A percentile compares a stretch with the other conserved stretches of the same genome.
These are phyloP conservation scores for Arothron firmamentum DNA, from an alignment of 2,113 vertebrate species.

Conservation along the genomic window DNA sequence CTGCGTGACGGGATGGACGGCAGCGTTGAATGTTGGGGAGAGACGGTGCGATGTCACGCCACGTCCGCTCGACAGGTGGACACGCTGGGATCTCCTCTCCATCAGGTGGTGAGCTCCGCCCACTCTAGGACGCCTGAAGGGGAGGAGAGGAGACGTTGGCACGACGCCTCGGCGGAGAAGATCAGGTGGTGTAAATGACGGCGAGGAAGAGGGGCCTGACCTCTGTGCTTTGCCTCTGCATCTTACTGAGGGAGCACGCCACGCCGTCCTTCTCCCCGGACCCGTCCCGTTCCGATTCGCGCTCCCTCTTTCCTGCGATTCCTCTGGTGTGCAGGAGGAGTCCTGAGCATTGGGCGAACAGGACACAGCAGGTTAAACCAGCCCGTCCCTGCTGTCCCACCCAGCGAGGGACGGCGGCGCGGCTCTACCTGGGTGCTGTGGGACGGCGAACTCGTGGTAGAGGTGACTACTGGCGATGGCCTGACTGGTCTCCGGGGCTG, in stretches of 20 bases:
- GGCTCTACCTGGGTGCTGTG: conserved; percentile 64
- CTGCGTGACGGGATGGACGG: background rate
- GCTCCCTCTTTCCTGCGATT: conserved; percentile 68
- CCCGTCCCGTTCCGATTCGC: conserved; percentile 64
- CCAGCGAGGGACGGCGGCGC: background rate
- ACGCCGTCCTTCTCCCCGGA: conserved; percentile 50
- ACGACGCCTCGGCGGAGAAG: background rate
- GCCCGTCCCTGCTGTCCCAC: background rate
- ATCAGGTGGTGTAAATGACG: background rate
- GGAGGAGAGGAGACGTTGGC: background rate
- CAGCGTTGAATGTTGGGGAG: background rate
- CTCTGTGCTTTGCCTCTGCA: conserved; percentile 68
- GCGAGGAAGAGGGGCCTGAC: conserved; percentile 32
- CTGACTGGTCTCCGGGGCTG: conserved; percentile 59
- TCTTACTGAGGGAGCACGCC: conserved; percentile 64
- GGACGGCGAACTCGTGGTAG: conserved; percentile 69
- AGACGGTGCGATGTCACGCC: no score
- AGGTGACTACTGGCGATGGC: conserved; percentile 50
- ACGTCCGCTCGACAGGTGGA: background rate
- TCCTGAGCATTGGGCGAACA: conserved; percentile 30
- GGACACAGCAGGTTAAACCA: background rate
- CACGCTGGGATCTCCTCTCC: conserved; percentile 6
- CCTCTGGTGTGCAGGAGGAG: conserved; percentile 51
- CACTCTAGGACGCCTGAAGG: conserved; percentile 50
- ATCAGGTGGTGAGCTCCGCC: background rate